Conservation (phyloP, 2,888 invertebrate genomes). For the Xestia ashworthii region DNA sequence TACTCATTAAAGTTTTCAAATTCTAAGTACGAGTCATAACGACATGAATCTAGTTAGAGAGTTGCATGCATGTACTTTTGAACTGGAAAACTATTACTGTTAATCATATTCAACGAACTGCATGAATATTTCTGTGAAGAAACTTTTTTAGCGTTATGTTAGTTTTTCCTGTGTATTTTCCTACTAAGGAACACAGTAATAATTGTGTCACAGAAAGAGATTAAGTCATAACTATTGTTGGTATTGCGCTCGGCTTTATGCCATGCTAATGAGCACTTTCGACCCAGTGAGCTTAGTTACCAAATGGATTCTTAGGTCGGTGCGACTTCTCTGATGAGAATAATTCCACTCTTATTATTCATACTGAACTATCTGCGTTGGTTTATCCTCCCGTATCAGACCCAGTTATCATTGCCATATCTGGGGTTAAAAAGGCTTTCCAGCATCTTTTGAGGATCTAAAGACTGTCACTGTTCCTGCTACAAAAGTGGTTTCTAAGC, state of each 20-base stretch:
- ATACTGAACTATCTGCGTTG: neutral
- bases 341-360: neutral
- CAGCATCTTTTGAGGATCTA: neutral
- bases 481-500: neutral
- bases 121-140: constrained; percentile 74
- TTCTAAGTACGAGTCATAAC: constrained; percentile 25
- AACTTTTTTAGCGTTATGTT: constrained; percentile 55
- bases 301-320: neutral
- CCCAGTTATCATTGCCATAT: neutral
- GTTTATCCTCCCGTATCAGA: too few relatives aligned
- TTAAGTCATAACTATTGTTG: constrained; percentile 35
- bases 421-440: neutral
- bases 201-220: constrained; percentile 27
- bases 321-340: neutral
- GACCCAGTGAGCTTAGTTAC: constrained; percentile 28
- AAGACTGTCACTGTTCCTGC: neutral
- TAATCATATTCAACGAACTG: constrained; percentile 72
- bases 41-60: constrained; percentile 66
- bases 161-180: constrained; percentile 22
- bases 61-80: constrained; percentile 73
- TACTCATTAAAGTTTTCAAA: constrained; percentile 4
- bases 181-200: constrained; percentile 10
- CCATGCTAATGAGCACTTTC: neutral
- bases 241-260: constrained; percentile 3
- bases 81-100: constrained; percentile 72